Evolutionary conservation across 2,888 invertebrate genomes (phyloP).

Genomic region (Rhagonycha fulva): DNA sequence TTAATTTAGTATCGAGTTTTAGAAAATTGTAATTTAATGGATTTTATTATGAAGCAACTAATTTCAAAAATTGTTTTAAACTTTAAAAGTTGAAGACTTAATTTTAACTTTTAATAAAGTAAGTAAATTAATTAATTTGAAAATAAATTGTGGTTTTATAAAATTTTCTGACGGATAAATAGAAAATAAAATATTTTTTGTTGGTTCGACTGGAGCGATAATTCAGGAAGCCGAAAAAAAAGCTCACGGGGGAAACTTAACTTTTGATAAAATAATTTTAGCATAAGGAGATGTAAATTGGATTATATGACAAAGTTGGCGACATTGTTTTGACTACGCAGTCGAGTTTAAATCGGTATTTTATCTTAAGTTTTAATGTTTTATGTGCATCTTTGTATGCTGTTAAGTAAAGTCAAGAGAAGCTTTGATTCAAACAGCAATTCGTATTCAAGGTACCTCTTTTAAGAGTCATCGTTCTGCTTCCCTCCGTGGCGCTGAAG

Average conservation of each 20-base stretch:
- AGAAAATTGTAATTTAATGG: not conserved
- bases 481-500: constrained; percentile 87
- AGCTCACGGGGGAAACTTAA: not conserved
- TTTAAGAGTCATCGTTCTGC: constrained; percentile 80
- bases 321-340: not conserved
- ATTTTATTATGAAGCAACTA: not conserved
- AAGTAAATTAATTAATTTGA: not conserved
- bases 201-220: not conserved
- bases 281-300: not conserved
- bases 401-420: constrained; percentile 16
- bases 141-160: not conserved
- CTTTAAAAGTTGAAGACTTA: not conserved
- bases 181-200: not conserved
- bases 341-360: not conserved
- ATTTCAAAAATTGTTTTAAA: not conserved
- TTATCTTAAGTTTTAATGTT: constrained; percentile 2
- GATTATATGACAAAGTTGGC: not conserved
- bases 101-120: not conserved
- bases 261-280: not conserved
- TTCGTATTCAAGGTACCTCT: constrained; percentile 62
- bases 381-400: constrained; percentile 6
- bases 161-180: not conserved
- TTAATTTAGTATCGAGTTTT: not conserved
- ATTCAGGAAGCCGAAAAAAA: not conserved
- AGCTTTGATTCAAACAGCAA: constrained; percentile 29